Conservation (phyloP, 2,797 vertebrate species). For the Sphenopsis melanotis region DNA sequence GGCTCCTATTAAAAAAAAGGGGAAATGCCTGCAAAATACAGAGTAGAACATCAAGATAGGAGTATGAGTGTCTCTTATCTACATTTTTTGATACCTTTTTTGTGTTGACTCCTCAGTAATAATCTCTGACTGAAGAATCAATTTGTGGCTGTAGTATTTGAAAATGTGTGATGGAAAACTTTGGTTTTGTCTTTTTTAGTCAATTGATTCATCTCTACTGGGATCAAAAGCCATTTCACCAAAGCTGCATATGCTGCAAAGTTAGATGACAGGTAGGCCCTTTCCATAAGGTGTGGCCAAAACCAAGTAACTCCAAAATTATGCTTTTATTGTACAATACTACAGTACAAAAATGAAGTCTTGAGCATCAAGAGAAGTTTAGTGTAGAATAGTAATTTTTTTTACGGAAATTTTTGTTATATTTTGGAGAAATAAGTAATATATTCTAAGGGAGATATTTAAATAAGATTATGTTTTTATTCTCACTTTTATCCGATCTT, state of each 20-base stretch:
- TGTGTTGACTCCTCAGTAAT: background rate
- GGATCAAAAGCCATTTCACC: background rate
- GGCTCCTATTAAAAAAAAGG: background rate
- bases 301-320: background rate
- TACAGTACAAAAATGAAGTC: background rate
- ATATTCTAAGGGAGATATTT: background rate
- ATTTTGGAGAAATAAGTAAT: background rate
- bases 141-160: background rate
- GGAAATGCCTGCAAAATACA: background rate
- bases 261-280: background rate
- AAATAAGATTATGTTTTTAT: background rate
- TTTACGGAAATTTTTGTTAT: background rate
- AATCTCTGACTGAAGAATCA: background rate
- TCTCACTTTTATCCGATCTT: background rate
- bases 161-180: background rate
- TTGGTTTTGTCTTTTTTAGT: background rate
- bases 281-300: background rate
- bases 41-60: background rate
- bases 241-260: background rate
- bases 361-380: background rate
- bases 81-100: background rate
- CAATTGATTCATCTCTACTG: background rate
- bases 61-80: background rate
- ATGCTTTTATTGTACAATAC: background rate
- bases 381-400: background rate